Conservation (phyloP, 2,888 invertebrate species). For the Merodon equestris region DNA sequence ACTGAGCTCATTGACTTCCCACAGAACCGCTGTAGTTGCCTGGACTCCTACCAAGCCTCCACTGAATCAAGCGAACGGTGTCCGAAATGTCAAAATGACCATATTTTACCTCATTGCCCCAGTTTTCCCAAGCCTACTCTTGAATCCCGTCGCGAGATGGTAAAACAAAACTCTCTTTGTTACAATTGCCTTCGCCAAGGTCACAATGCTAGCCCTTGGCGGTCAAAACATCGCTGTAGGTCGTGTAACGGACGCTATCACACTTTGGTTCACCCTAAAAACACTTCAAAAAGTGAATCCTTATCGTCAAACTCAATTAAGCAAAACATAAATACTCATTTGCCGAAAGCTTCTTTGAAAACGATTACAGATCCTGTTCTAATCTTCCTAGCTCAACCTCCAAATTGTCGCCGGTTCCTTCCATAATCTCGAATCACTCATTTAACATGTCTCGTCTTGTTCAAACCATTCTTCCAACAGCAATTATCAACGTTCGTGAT, state of each 20-base stretch:
- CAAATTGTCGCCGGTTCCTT: too few species aligned
- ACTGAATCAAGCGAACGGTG: background rate
- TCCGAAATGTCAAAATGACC: constrained; percentile 12
- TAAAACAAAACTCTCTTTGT: constrained; percentile 17
- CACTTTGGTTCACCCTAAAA: constrained; percentile 1
- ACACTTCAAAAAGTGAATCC: too few species aligned
- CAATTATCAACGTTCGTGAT: constrained; percentile 5
- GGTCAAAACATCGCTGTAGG: constrained; percentile 24
- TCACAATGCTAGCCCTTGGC: constrained; percentile 12
- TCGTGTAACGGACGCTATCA: constrained; percentile 12
- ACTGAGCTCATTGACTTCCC: constrained; percentile 38
- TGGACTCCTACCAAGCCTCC: constrained; percentile 16
- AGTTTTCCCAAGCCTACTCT: constrained; percentile 3
- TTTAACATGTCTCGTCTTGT: background rate
- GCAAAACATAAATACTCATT: too few species aligned
- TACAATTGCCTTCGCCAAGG: constrained; percentile 25
- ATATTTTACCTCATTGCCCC: constrained; percentile 15
- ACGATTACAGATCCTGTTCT: too few species aligned
- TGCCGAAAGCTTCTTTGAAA: too few species aligned
- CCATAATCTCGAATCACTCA: constrained; percentile 8
- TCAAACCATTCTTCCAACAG: constrained; percentile 12
- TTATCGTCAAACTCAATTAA: too few species aligned
- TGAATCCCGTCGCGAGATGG: constrained; percentile 17
- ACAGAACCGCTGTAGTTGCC: constrained; percentile 27
- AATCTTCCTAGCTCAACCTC: too few species aligned